Percentiles rank a stretch among this genome's conserved stretches.
Evolutionary conservation across 2,113 vertebrate species (phyloP).

Genomic region (Catagonus wagneri): DNA sequence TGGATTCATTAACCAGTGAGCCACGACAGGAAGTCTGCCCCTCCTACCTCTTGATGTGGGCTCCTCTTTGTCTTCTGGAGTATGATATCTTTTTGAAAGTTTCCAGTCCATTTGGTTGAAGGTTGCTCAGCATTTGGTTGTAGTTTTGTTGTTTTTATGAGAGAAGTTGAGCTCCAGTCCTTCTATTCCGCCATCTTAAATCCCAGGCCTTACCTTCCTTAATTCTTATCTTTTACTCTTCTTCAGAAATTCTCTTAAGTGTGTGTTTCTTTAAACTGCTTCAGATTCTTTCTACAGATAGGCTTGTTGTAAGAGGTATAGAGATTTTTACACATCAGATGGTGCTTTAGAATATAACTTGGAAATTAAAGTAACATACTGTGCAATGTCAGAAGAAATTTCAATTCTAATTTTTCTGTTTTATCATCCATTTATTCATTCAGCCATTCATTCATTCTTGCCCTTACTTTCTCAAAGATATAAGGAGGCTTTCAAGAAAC

Average conservation of each 20-base stretch:
- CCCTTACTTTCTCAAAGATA: background rate
- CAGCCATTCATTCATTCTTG: background rate
- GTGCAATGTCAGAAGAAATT: background rate
- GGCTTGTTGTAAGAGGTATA: background rate
- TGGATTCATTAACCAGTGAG: no score
- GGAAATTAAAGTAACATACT: background rate
- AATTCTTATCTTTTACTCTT: background rate
- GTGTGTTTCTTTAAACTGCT: background rate
- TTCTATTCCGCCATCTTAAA: no score
- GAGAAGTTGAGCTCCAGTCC: no score
- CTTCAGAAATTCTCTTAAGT: background rate
- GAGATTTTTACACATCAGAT: background rate
- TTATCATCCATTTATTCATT: background rate
- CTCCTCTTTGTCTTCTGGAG: no score
- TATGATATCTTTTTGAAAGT: no score
- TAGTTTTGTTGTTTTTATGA: no score
- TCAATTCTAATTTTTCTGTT: background rate
- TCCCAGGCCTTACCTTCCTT: no score
- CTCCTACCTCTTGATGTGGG: no score
- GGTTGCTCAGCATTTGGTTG: no score
- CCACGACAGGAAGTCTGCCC: no score
- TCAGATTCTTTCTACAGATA: constrained; percentile 26
- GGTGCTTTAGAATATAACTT: constrained; percentile 1
- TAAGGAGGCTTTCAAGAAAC: background rate
- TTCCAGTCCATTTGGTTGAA: no score